Base-by-base conservation (phyloP, 1,140 invertebrate genomes). In the Drosophila subpulchrella region DNA sequence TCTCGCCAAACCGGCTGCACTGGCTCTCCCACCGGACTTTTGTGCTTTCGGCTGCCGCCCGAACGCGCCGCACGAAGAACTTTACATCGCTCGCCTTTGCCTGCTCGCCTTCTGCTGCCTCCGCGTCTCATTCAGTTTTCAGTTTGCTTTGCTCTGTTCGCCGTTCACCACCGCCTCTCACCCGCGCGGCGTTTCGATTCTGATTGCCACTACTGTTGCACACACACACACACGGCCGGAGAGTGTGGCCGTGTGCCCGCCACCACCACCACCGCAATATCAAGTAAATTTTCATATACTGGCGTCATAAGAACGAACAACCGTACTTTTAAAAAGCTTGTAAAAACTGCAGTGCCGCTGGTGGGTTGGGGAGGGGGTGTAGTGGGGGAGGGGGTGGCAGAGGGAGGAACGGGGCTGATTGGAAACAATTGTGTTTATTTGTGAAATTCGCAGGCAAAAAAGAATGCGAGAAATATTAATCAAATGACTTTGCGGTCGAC, bases 401-500 rank as follows among this genome's bases (percentile, higher is more conserved):
- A 11, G 61, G 15, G 8, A 46, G 42, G 17, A 46, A 4, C 42
- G 42, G 47, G 38, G 36, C 79, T 74, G 44, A 83, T 83, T 83
- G 75, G 80, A 84, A 77, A 67, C 55, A 62, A 75, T 75, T 75
- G 82, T 85, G 78, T 78, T 81, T 72, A 83, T 81, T 78, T 81
- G 85, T 89, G 74, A 89, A 89, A 89, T 89, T 89, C 84, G 88
- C 81, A 89, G 60, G 75, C 68, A 42, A 61, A 78, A 78, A 56
- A 48, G 54, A 73, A 57, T 38, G 55, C 57, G 34, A 76, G 48
- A 76, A 88, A 79, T 77, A 89, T 89, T 78, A 89, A 76, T 89
- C 85, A 89, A 89, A 89, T 89, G 84, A 89, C 85, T 86, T 86
- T 89, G 80, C 80, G 84, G 80, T 89, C 84, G 76, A 74, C 85